A percentile compares a stretch with the other conserved stretches of the same genome.
phyloP scores from a whole-genome alignment of 2,797 vertebrate genomes.

The Etheostoma perlongum region DNA sequence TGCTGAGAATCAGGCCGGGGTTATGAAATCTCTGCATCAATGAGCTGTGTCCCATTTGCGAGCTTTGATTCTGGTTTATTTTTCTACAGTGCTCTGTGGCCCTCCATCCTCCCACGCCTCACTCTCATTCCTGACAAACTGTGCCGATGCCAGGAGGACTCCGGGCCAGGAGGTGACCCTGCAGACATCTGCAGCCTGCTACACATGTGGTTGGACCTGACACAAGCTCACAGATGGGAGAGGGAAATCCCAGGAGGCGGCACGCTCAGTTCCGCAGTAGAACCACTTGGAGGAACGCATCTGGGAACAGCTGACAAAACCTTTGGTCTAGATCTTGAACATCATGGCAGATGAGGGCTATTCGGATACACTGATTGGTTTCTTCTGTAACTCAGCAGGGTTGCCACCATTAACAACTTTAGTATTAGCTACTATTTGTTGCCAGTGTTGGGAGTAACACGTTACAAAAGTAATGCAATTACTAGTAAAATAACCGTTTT shows the following conservation, averaged over 20 bases:
- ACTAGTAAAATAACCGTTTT: too few relatives aligned
- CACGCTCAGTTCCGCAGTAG: background rate
- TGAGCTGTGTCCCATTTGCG: constrained; percentile 41
- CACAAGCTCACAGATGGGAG: constrained; percentile 54
- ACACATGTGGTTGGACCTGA: constrained; percentile 49
- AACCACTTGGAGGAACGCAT: constrained; percentile 26
- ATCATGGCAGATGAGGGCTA: background rate
- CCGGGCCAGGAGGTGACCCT: constrained; percentile 35
- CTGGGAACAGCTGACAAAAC: constrained; percentile 56
- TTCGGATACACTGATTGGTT: background rate
- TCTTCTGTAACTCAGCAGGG: background rate
- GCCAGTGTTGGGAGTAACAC: too few relatives aligned
- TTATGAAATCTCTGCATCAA: constrained; percentile 44
- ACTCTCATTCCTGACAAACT: constrained; percentile 22
- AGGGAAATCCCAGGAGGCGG: constrained; percentile 56
- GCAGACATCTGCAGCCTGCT: constrained; percentile 63
- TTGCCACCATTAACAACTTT: background rate
- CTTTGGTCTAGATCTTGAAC: constrained; percentile 22
- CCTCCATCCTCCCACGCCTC: constrained; percentile 35
- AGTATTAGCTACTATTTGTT: background rate
- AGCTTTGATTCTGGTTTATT: constrained; percentile 56
- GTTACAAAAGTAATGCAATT: too few relatives aligned
- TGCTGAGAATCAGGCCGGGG: constrained; percentile 31
- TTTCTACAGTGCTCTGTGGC: constrained; percentile 14
- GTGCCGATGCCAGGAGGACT: constrained; percentile 51